Conservation (phyloP, 2,797 vertebrate species). For the Kryptopterus vitreolus region DNA sequence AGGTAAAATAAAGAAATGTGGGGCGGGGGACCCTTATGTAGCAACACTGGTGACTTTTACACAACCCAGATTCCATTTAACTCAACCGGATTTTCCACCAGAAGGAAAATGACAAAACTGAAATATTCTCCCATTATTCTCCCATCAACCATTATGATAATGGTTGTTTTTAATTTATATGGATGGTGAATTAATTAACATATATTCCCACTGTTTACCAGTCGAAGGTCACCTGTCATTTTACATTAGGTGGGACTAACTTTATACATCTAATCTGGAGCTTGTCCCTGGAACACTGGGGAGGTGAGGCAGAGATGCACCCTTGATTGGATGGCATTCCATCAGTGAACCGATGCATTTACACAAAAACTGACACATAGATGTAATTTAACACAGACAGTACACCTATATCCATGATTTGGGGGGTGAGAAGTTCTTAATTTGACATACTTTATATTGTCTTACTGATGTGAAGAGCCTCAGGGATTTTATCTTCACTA, state of each 20-base stretch:
- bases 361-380: background rate
- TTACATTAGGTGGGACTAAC: no score
- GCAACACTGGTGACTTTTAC: background rate
- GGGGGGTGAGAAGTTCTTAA: background rate
- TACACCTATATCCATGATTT: background rate
- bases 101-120: slow-evolving; percentile 5
- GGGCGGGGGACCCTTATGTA: no score
- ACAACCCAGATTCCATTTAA: slow-evolving; percentile 20
- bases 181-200: slow-evolving; percentile 52
- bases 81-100: background rate
- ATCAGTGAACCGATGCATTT: background rate
- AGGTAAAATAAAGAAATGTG: background rate
- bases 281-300: background rate
- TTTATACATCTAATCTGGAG: no score
- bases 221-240: slow-evolving; percentile 50
- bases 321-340: background rate
- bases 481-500: background rate
- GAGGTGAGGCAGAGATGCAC: background rate
- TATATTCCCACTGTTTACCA: slow-evolving; percentile 34
- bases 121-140: no score
- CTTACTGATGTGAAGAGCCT: slow-evolving; percentile 14
- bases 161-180: slow-evolving; percentile 48
- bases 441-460: background rate
- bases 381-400: background rate
- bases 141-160: slow-evolving; percentile 56